Evolutionary conservation across 1,140 invertebrate genomes (phyloP), one percentile per base, ranked within the genome.

Genomic region (Lethrus apterus): DNA sequence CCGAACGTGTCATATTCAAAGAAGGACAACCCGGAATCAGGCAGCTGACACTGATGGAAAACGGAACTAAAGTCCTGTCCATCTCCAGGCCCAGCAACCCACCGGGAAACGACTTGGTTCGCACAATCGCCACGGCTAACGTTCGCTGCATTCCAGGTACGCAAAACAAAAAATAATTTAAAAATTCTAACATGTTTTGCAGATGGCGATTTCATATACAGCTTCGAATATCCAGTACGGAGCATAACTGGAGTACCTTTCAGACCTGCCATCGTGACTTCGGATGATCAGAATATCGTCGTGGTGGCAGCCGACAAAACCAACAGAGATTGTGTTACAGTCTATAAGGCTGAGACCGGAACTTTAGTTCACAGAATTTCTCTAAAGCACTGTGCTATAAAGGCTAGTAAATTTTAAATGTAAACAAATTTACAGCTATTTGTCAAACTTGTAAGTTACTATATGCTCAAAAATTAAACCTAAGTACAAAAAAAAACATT

Each of bases 311-410:
- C 83, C 7, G 90, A 94, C 54, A 93, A 92, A 63, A 75, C 73
- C 4, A 84, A 79, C 42, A 81, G 83, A 46, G 91, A 96, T 64
- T 86, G 84, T 26, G 63, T 97, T 3, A 80, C 83, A 44, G 80
- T 93, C 2, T 89, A 89, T 60, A 86, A 85, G 58, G 85, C 85
- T 0, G 84, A 84, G 56, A 92, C 80, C 20, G 92, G 94, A 0
- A 72, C 77, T 2, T 74, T 86, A 24, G 66, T 93, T 11, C 83
- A 85, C 57, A 93, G 86, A 69, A 80, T 89, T 49, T 9, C 72
- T 73, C 26, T 88, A 70, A 69, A 76, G 78, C 60, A 73, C 68
- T 63, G 70, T 48, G 73, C 73, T 44, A 78, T 82, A 36, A 83
- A 79, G 70, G 81, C 76, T 70, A 62, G 47, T 56, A 9, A 43